These are phyloP conservation scores for Ophioderma brevispina DNA, from an alignment of 35 echinoderm and acorn worm species.

Conservation along the genomic window DNA sequence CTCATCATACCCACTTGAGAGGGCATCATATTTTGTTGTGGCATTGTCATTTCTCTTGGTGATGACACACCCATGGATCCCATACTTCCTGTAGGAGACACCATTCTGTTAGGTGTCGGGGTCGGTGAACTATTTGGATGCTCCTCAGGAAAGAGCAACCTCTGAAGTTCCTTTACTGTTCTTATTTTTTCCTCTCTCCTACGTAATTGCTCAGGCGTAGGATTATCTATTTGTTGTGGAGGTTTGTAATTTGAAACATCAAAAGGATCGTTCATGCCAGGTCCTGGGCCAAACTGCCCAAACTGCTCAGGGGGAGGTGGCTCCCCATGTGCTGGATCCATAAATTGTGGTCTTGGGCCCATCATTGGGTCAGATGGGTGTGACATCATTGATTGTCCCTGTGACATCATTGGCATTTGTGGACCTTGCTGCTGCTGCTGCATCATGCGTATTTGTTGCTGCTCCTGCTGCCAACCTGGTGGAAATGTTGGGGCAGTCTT, in stretches of 20 bases:
- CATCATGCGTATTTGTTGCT: constrained; percentile 45
- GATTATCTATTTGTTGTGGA: constrained; percentile 85
- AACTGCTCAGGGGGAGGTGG: background rate
- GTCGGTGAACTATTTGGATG: constrained; percentile 72
- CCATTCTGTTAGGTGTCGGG: constrained; percentile 64
- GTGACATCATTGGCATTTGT: constrained; percentile 55
- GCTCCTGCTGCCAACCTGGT: constrained; percentile 59
- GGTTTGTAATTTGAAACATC: constrained; percentile 74
- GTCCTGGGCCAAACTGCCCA: constrained; percentile 27
- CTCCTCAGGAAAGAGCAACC: constrained; percentile 86
- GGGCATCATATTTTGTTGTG: constrained; percentile 66
- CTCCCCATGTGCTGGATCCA: constrained; percentile 40
- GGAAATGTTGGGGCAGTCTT: constrained; percentile 7
- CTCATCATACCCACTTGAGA: constrained; percentile 52
- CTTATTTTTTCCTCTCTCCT: constrained; percentile 83
- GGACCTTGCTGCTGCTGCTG: constrained; percentile 15
- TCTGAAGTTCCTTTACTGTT: constrained; percentile 92
- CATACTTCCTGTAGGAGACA: constrained; percentile 78
- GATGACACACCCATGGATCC: constrained; percentile 54
- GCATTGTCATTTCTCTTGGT: constrained; percentile 43
- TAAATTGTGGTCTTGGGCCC: constrained; percentile 61
- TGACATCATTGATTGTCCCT: constrained; percentile 62
- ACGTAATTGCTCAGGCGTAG: constrained; percentile 93
- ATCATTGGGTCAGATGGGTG: constrained; percentile 61
- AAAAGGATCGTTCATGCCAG: constrained; percentile 30